Evolutionary conservation across 37 sponge, comb jelly and placozoan genomes (phyloP).

Genomic region (Ephydatia muelleri): DNA sequence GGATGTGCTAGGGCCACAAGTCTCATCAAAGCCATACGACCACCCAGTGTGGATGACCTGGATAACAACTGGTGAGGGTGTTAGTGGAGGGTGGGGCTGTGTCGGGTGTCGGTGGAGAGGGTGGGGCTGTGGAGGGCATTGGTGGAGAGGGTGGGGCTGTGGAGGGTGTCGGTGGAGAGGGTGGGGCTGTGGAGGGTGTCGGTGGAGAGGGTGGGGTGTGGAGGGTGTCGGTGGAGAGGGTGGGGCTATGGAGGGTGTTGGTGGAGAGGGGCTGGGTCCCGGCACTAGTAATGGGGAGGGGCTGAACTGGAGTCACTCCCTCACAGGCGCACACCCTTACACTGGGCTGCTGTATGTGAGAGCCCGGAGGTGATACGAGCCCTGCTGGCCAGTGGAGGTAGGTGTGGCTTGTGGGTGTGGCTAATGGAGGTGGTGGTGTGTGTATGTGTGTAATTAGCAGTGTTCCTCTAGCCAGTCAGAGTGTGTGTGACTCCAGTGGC

Average conservation of each 20-base stretch:
- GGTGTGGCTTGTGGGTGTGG: background rate
- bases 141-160: background rate
- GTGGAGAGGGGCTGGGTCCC: too few species aligned
- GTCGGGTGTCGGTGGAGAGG: background rate
- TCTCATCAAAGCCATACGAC: constrained; percentile 53
- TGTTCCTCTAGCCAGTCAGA: constrained; percentile 47
- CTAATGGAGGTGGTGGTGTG: background rate
- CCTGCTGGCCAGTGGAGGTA: constrained; percentile 70
- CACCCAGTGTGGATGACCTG: constrained; percentile 59
- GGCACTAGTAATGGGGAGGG: background rate
- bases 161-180: background rate
- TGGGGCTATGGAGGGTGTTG: background rate
- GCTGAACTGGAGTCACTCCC: background rate
- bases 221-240: too few species aligned
- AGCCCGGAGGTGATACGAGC: constrained; percentile 65
- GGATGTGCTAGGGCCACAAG: constrained; percentile 68
- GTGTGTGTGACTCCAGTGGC: constrained; percentile 34
- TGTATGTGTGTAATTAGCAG: background rate
- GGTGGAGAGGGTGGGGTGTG: background rate
- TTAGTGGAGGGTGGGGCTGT: background rate
- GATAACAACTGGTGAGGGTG: constrained; percentile 55
- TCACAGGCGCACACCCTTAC: constrained; percentile 78
- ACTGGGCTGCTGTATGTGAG: constrained; percentile 91
- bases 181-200: background rate
- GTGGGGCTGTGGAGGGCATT: background rate